Base-by-base conservation (phyloP, 92 coral and sea anemone species). In the Virgularia gustaviana region DNA sequence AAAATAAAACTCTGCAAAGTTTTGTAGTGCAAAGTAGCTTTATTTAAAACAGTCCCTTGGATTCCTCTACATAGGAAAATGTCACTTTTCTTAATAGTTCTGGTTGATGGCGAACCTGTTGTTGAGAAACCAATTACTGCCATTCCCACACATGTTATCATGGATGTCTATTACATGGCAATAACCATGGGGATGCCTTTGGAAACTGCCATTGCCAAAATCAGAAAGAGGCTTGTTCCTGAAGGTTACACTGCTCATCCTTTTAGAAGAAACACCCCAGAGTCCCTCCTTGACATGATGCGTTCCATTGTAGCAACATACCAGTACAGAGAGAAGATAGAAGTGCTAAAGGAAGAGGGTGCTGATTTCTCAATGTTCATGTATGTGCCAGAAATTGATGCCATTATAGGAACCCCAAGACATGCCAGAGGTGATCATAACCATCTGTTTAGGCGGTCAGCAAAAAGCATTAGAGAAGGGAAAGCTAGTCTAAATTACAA, bases 341-440 rank as follows among this genome's bases (percentile, higher is more conserved):
- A 77, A 64, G 70, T 70, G 34, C 31, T 70, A 9, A 49, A 44
- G 53, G 49, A 57, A 58, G 66, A 55, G 41, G 86, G 79, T 47
- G 55, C 55, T 4, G 83, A 82, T 49, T 82, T 82, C 34, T 36
- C 45, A 15, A 36, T 29, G 23, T 61, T 65, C 37, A 63, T 82
- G 53, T 82, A 82, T 36, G 41, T 67, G 22, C 87, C 83, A 1
- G 83, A 83, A 68, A 63, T 61, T 33, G 79, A 87, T 61, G 84
- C 79, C 3, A 39, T 75, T n/a, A 74, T 83, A 16, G 64, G 42
- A 12, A 65, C 12, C 10, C 34, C 32, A 13, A 52, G 79, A 19
- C 85, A 88, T 81, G 94, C 80, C 63, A 37, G 84, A 20, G 81
- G 83, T 2, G 89, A 85, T 71, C 85, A 73, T 73, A 77, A 47